Conservation (phyloP, 2,888 invertebrate species). For the Selenia dentaria region DNA sequence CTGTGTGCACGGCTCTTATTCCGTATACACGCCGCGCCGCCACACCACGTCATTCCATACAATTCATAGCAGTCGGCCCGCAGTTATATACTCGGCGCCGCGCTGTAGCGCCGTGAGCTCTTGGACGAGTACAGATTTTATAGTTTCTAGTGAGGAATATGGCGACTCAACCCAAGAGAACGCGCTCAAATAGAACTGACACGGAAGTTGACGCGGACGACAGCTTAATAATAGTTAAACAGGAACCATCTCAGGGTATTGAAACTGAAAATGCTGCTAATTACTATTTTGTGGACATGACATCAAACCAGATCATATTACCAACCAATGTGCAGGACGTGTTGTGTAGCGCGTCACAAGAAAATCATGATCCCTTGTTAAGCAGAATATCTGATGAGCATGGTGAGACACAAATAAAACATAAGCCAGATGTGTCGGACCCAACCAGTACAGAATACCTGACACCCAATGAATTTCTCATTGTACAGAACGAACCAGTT, state of each 20-base stretch:
- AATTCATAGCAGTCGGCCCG: too few relatives aligned
- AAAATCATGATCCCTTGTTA: too few relatives aligned
- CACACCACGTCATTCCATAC: neutral
- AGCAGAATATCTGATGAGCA: too few relatives aligned
- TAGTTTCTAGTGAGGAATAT: neutral
- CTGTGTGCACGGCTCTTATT: neutral
- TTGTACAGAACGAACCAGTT: too few relatives aligned
- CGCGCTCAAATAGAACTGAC: neutral
- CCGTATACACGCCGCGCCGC: neutral
- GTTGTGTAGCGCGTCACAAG: neutral
- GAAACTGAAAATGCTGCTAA: neutral
- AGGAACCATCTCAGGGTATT: neutral
- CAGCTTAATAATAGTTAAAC: neutral
- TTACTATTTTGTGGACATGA: neutral
- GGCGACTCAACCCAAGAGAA: conserved; percentile 3
- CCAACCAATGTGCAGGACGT: neutral
- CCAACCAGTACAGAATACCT: too few relatives aligned
- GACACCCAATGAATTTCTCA: too few relatives aligned
- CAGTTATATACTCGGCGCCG: neutral
- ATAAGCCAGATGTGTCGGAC: too few relatives aligned
- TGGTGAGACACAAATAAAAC: too few relatives aligned
- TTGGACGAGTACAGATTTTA: too few relatives aligned
- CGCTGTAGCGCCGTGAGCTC: neutral
- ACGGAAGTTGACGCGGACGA: neutral
- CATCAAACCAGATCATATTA: neutral